Percentiles rank a stretch among this genome's conserved stretches.
phyloP scores from a whole-genome alignment of 1,140 invertebrate species.

The Patella vulgata region DNA sequence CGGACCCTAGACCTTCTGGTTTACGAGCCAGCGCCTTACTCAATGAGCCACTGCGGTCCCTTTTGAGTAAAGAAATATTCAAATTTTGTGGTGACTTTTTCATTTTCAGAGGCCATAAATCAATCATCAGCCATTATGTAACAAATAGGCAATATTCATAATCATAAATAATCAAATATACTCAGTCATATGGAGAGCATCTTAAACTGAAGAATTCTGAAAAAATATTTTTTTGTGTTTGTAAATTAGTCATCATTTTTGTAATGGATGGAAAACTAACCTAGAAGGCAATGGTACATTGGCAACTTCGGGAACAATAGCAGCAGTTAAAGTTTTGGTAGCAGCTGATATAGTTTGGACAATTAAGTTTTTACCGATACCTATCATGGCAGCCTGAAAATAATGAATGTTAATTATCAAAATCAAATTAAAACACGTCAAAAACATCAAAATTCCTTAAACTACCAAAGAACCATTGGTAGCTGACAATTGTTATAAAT shows the following conservation, averaged over 20 bases:
- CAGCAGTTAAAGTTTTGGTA: slow-evolving; percentile 67
- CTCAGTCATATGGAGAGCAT: not conserved
- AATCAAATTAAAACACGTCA: slow-evolving; percentile 2
- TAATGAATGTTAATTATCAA: not conserved
- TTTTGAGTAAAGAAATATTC: no score
- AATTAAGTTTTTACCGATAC: slow-evolving; percentile 64
- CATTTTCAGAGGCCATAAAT: no score
- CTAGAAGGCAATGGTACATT: slow-evolving; percentile 63
- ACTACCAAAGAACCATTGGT: not conserved
- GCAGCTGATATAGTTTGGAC: slow-evolving; percentile 65
- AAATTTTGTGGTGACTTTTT: no score
- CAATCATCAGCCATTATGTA: no score
- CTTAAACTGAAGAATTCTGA: not conserved
- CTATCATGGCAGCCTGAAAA: slow-evolving; percentile 60
- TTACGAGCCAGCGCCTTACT: no score
- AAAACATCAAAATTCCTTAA: not conserved
- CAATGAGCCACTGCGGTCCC: no score
- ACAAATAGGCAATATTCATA: no score
- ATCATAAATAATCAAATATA: not conserved
- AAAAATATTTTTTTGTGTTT: not conserved
- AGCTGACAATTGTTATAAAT: no score
- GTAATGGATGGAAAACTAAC: slow-evolving; percentile 45
- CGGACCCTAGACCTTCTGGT: no score
- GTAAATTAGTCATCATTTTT: not conserved
- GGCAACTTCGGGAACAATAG: slow-evolving; percentile 65